Evolutionary conservation across 2,113 vertebrate species (phyloP), one percentile per base, ranked within the genome.

Genomic region (Mobula birostris): DNA sequence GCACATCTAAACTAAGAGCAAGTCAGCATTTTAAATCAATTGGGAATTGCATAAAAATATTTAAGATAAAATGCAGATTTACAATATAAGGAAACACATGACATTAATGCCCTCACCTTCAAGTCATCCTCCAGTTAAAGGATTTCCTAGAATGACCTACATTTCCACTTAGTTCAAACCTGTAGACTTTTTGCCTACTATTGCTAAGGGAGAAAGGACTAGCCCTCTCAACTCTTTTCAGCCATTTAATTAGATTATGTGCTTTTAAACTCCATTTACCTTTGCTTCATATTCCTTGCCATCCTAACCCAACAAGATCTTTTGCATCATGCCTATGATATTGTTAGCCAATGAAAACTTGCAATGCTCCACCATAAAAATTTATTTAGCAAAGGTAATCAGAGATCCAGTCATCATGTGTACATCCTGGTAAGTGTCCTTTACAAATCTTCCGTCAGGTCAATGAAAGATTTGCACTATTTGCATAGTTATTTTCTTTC

Each of bases 401-500:
- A 94, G 94, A 76, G 95, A 95, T 2, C 88, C 94, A 3, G 90
- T 95, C 2, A 90, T 96, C 96, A 82, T 94, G 94, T 95, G 94
- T 17, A 96, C 94, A 74, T 95, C 94, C 58, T 94, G 78, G 48
- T 58, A 92, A 0, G 94, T 96, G 5, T 96, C 95, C 5, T 94
- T 96, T 94, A 95, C 95, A 0, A 95, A 96, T 2, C 85, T 96
- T n/a, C 96, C 95, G 7, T 82, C 95, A 7, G 95, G 94, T 6
- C 85, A 95, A 9, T 95, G 94, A 77, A 97, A 96, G 95, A 96
- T 97, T 83, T 56, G 5, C 6, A 83, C 21, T 48, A 82, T 82
- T 15, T 82, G n/a, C 7, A n/a, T 78, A 32, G n/a, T 79, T 66
- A 8, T 66, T 14, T 66, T 66, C 7, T 66, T 66, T 66, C 63